These are phyloP conservation scores for Pholis gunnellus DNA, from an alignment of 2,113 vertebrate species.

Conservation along the genomic window DNA sequence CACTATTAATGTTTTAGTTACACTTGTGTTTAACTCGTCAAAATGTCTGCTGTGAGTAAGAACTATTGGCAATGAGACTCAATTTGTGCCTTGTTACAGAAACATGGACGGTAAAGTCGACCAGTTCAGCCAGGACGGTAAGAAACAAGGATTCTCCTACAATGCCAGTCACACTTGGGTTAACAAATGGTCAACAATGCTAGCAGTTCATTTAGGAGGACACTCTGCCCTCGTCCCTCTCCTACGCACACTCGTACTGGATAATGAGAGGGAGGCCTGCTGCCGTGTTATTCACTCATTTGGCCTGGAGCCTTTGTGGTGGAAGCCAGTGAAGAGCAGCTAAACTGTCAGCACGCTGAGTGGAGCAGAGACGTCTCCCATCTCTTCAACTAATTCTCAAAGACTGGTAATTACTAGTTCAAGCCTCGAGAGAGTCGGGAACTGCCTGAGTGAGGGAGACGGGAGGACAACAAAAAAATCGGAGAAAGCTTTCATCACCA, in stretches of 20 bases:
- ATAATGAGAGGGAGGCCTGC: slow-evolving; percentile 55
- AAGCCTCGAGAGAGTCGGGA: slow-evolving; percentile 44
- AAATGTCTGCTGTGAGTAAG: not conserved
- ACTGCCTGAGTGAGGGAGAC: slow-evolving; percentile 9
- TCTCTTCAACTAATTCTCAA: slow-evolving; percentile 39
- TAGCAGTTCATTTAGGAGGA: slow-evolving; percentile 10
- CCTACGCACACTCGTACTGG: not conserved
- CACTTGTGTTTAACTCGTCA: not conserved
- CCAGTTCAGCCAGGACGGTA: slow-evolving; percentile 3
- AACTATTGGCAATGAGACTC: not conserved
- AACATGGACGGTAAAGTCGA: slow-evolving; percentile 12
- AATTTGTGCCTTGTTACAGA: not conserved
- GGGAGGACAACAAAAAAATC: slow-evolving; percentile 22
- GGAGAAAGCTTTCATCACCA: slow-evolving; percentile 47
- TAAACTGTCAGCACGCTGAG: slow-evolving; percentile 38
- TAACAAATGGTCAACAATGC: slow-evolving; percentile 31
- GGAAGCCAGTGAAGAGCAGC: slow-evolving; percentile 23
- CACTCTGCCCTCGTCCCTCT: slow-evolving; percentile 28
- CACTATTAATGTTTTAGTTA: not conserved
- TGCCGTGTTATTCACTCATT: slow-evolving; percentile 45
- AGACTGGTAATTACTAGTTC: slow-evolving; percentile 61
- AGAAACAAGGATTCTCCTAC: slow-evolving; percentile 28
- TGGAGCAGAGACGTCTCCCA: not conserved
- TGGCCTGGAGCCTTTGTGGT: slow-evolving; percentile 30
- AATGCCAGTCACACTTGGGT: slow-evolving; percentile 32